Evolutionary conservation across 2,797 vertebrate genomes (phyloP).

Genomic region (Falco columbarius): DNA sequence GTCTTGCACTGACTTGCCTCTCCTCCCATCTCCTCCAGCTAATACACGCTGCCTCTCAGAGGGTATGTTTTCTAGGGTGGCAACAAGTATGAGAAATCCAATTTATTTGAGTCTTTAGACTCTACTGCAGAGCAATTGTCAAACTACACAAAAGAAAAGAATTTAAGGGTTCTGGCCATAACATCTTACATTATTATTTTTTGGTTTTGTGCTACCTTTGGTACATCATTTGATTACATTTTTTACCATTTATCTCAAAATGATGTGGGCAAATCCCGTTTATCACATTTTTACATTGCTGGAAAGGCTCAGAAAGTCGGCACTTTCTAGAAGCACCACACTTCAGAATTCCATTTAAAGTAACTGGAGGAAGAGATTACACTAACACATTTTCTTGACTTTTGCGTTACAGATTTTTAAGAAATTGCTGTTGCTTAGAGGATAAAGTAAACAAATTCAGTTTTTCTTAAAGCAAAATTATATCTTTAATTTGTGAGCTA

Average conservation of each 20-base stretch:
- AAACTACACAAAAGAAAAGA: neutral
- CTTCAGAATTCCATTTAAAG: neutral
- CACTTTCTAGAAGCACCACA: neutral
- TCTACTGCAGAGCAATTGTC: neutral
- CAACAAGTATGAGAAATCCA: neutral
- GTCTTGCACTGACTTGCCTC: neutral
- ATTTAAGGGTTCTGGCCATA: neutral
- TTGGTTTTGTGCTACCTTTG: neutral
- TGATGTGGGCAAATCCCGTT: neutral
- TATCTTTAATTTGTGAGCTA: neutral
- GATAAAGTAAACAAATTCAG: neutral
- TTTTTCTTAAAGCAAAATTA: neutral
- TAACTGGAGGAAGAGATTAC: neutral
- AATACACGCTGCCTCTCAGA: neutral
- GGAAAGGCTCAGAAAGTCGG: neutral
- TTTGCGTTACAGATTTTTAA: neutral
- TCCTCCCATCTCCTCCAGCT: neutral
- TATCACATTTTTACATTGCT: neutral
- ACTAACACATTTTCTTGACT: neutral
- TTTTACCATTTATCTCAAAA: neutral
- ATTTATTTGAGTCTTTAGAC: neutral
- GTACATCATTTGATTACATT: neutral
- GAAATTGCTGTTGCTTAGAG: neutral
- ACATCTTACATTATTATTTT: neutral
- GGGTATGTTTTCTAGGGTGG: neutral